Evolutionary conservation across 2,888 invertebrate species (phyloP).

Genomic region (Tenthredo amoena): DNA sequence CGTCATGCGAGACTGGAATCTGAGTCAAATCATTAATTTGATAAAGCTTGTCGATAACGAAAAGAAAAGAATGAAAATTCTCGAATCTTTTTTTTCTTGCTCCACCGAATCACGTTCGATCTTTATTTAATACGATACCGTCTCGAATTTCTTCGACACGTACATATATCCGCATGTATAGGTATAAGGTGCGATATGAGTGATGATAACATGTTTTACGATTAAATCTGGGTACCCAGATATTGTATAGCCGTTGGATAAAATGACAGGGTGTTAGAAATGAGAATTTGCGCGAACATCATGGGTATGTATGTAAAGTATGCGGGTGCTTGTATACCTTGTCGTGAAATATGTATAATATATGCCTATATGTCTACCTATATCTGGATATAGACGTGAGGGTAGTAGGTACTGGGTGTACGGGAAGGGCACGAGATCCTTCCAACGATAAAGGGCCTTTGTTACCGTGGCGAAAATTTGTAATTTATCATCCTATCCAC

Average conservation of each 20-base stretch:
- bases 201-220: neutral
- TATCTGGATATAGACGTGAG: conserved; percentile 18
- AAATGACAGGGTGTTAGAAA: neutral
- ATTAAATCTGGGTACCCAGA: neutral
- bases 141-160: neutral
- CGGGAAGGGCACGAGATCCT: conserved; percentile 1
- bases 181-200: neutral
- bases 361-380: neutral
- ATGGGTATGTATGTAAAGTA: neutral
- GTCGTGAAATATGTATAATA: conserved; percentile 1
- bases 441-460: conserved; percentile 35
- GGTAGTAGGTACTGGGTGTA: neutral
- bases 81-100: neutral
- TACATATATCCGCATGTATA: neutral
- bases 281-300: neutral
- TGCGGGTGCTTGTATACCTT: neutral
- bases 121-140: neutral
- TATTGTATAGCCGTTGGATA: neutral
- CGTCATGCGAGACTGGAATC: neutral
- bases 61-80: neutral
- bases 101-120: neutral
- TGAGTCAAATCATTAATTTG: neutral
- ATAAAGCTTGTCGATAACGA: neutral
- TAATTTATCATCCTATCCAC: conserved; percentile 45
- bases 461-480: conserved; percentile 43